phyloP scores from a whole-genome alignment of 2,888 invertebrate species.

The Cephus pulcher region DNA sequence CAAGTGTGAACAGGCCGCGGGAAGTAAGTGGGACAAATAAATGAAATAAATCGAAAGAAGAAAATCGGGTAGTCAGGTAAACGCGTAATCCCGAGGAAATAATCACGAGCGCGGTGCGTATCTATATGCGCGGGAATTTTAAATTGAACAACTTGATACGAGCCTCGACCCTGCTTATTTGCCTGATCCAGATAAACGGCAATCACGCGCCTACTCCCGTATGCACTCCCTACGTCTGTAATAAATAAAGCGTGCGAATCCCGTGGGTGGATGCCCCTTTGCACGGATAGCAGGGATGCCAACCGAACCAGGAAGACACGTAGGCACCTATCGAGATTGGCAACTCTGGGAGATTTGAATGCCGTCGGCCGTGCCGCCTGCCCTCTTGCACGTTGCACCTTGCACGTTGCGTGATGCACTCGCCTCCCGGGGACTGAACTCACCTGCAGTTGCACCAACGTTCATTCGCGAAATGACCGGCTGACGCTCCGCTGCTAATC shows the following conservation, averaged over 20 bases:
- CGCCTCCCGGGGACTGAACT: not conserved
- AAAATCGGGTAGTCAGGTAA: not conserved
- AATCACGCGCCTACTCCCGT: not conserved
- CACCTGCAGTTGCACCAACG: slow-evolving; percentile 13
- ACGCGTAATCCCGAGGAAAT: not conserved
- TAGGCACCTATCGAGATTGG: not conserved
- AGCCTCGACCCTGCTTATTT: not conserved
- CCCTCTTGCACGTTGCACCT: not conserved
- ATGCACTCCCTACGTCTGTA: not conserved
- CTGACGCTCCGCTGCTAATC: slow-evolving; percentile 28
- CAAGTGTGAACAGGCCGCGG: not conserved
- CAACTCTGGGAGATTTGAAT: not conserved
- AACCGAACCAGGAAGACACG: not conserved
- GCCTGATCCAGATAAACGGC: not conserved
- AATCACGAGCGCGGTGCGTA: not conserved
- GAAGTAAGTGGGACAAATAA: not conserved
- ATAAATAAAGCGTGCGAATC: not conserved
- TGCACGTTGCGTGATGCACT: not conserved
- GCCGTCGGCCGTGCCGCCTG: not conserved
- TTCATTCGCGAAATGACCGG: slow-evolving; percentile 15
- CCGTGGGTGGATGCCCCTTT: not conserved
- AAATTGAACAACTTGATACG: not conserved
- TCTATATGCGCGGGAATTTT: not conserved
- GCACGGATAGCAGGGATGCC: not conserved
- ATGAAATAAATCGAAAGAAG: not conserved